phyloP scores from a whole-genome alignment of 2,797 vertebrate species.

The Tamandua tetradactyla region DNA sequence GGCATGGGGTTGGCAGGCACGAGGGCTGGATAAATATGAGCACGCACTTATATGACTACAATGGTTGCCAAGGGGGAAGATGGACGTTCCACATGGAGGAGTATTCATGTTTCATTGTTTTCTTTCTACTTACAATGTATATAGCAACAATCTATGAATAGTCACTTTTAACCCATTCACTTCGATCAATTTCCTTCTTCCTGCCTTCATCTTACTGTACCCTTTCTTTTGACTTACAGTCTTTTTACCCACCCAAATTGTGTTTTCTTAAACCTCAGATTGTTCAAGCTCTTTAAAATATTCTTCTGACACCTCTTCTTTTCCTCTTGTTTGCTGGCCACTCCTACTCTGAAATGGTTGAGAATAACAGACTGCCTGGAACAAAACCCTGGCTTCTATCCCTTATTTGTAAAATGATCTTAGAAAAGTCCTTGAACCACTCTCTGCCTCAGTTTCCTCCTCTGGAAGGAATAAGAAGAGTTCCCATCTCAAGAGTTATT shows the following conservation, averaged over 20 bases:
- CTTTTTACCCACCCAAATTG: background rate
- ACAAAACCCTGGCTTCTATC: background rate
- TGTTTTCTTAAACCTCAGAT: background rate
- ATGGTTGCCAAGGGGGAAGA: background rate
- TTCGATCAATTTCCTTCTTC: background rate
- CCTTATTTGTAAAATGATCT: background rate
- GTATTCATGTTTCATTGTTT: background rate
- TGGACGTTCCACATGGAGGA: background rate
- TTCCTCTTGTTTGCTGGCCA: background rate
- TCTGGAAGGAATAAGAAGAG: background rate
- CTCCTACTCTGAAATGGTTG: background rate
- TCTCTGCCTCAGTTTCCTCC: background rate
- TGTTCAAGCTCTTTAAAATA: background rate
- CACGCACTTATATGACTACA: background rate
- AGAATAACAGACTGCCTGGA: background rate
- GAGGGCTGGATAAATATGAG: background rate
- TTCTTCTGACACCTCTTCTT: background rate
- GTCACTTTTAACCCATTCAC: background rate
- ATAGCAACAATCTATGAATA: background rate
- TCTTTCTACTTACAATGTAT: background rate
- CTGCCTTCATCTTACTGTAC: background rate
- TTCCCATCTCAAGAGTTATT: background rate
- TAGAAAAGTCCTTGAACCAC: background rate
- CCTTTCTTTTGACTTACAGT: background rate
- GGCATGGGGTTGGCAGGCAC: background rate